phyloP scores from a whole-genome alignment of 2,797 vertebrate species.

The Australoheros facetus region DNA sequence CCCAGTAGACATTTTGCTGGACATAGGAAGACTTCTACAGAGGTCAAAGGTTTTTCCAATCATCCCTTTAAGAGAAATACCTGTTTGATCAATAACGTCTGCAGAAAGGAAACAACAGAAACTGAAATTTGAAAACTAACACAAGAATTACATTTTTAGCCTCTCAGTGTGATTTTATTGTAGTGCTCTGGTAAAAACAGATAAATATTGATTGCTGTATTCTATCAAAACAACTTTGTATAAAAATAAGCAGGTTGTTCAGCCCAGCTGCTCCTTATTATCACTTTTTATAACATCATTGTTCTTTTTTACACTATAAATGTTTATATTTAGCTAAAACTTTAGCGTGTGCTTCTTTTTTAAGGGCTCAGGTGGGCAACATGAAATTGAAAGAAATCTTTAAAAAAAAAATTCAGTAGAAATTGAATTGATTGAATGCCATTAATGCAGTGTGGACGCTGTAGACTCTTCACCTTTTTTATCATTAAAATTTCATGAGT shows the following conservation, averaged over 20 bases:
- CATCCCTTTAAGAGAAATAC: constrained; percentile 84
- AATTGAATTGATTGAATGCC: constrained; percentile 57
- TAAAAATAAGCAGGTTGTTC: constrained; percentile 80
- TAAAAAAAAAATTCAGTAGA: constrained; percentile 60
- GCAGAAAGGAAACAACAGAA: constrained; percentile 67
- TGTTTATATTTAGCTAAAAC: constrained; percentile 36
- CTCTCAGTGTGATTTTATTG: constrained; percentile 53
- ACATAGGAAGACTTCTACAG: constrained; percentile 87
- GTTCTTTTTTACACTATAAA: constrained; percentile 59
- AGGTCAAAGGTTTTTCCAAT: constrained; percentile 81
- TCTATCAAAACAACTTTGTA: constrained; percentile 79
- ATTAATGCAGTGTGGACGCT: constrained; percentile 73
- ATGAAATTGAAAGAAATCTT: constrained; percentile 51
- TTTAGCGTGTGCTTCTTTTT: constrained; percentile 31
- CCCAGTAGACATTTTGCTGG: constrained; percentile 73
- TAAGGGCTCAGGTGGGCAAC: constrained; percentile 64
- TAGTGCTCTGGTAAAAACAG: constrained; percentile 66
- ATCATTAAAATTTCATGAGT: constrained; percentile 63
- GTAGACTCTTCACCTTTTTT: constrained; percentile 71
- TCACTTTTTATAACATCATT: constrained; percentile 38
- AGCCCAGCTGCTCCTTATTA: constrained; percentile 56
- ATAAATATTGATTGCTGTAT: constrained; percentile 64
- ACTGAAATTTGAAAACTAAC: constrained; percentile 58
- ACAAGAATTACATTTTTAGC: constrained; percentile 55
- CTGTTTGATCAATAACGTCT: constrained; percentile 61